These are phyloP conservation scores for Ischnura elegans DNA, from an alignment of 2,888 invertebrate species.

Conservation along the genomic window DNA sequence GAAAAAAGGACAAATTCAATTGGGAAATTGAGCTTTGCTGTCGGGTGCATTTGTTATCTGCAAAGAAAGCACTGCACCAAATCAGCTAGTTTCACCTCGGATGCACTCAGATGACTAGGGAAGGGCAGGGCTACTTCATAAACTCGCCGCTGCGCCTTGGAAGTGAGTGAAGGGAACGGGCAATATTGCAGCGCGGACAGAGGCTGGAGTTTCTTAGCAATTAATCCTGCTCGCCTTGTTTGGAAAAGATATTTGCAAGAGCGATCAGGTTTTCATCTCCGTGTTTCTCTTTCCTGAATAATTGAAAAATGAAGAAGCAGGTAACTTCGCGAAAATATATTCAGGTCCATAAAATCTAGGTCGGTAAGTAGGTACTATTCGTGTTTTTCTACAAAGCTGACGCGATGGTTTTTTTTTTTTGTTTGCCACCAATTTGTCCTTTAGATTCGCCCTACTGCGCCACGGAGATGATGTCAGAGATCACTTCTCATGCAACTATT, in stretches of 20 bases:
- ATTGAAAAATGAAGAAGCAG: neutral
- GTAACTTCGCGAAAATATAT: neutral
- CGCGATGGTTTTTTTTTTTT: no score
- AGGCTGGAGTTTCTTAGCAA: neutral
- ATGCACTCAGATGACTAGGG: neutral
- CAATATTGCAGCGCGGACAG: neutral
- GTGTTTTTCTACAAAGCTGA: no score
- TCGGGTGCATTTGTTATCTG: neutral
- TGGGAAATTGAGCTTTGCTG: neutral
- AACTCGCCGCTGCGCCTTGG: neutral
- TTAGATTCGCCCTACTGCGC: no score
- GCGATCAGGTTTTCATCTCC: neutral
- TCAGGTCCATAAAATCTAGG: neutral
- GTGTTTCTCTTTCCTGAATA: neutral
- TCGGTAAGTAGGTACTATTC: no score
- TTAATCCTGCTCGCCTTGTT: neutral
- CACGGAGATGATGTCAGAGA: no score
- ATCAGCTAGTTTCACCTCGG: neutral
- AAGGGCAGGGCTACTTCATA: neutral
- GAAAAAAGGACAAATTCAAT: neutral
- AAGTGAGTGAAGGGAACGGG: neutral
- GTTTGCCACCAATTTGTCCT: no score
- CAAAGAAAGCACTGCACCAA: neutral
- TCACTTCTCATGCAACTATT: no score
- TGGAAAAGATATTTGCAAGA: neutral